phyloP scores from a whole-genome alignment of 2,888 invertebrate species.

The Netelia melanura region DNA sequence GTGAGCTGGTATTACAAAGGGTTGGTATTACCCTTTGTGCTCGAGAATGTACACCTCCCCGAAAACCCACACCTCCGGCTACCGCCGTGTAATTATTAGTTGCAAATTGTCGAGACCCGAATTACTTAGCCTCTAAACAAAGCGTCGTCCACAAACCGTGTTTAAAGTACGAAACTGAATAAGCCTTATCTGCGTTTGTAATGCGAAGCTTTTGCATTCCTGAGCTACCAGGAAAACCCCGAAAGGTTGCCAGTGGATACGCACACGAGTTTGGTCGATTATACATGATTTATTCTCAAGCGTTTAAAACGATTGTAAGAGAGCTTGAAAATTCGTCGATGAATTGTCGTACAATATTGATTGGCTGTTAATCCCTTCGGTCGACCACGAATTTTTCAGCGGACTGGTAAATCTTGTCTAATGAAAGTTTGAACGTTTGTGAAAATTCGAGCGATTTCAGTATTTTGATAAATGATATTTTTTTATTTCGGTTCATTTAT shows the following conservation, averaged over 20 bases:
- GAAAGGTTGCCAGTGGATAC: slow-evolving; percentile 66
- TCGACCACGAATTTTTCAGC: no score
- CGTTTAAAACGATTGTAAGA: neutral
- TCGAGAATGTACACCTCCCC: slow-evolving; percentile 13
- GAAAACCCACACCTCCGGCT: slow-evolving; percentile 29
- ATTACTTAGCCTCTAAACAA: slow-evolving; percentile 39
- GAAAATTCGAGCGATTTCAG: neutral
- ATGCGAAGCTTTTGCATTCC: slow-evolving; percentile 55
- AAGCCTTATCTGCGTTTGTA: slow-evolving; percentile 25
- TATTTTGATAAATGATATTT: neutral
- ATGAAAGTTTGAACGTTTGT: no score
- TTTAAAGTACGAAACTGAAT: slow-evolving; percentile 56
- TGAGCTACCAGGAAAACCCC: neutral
- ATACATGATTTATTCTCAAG: slow-evolving; percentile 31
- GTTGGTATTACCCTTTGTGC: neutral
- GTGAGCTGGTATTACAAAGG: slow-evolving; percentile 38
- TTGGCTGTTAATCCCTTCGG: neutral
- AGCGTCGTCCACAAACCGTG: slow-evolving; percentile 19
- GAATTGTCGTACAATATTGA: neutral
- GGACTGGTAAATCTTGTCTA: no score
- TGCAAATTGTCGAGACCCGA: slow-evolving; percentile 43
- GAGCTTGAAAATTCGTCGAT: neutral
- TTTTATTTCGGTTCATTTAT: neutral
- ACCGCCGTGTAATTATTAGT: slow-evolving; percentile 57
- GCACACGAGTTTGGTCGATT: slow-evolving; percentile 69